Evolutionary conservation across 2,797 vertebrate species (phyloP).

Genomic region (Lagothrix lagotricha): DNA sequence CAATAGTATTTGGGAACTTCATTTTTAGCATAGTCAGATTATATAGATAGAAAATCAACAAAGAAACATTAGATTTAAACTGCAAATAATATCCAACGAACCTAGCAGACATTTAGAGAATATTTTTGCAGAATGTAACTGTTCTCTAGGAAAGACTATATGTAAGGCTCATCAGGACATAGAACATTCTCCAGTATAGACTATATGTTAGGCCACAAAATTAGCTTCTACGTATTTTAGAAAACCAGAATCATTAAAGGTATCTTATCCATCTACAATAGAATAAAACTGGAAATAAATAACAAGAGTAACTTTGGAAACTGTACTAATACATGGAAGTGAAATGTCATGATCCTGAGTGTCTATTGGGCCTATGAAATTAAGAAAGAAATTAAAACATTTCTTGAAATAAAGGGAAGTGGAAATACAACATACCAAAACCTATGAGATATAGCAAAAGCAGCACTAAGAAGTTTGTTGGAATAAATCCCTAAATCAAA

Average conservation of each 20-base stretch:
- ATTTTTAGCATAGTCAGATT: not conserved
- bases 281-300: not conserved
- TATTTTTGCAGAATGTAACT: not conserved
- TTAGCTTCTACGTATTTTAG: not conserved
- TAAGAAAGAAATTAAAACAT: not conserved
- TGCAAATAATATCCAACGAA: not conserved
- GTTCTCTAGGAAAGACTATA: not conserved
- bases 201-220: not conserved
- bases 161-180: not conserved
- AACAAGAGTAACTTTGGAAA: not conserved
- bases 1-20: not conserved
- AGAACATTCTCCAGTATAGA: not conserved
- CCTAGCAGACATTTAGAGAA: not conserved
- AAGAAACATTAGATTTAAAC: not conserved
- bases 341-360: not conserved
- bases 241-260: not conserved
- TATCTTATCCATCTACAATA: not conserved
- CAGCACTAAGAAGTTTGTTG: not conserved
- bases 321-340: not conserved
- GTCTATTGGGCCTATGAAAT: not conserved
- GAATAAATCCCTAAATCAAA: not conserved
- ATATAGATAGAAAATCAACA: not conserved
- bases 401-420: not conserved
- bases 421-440: not conserved
- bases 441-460: not conserved